Conservation (phyloP, 2,888 invertebrate species). For the Volucella bombylans region DNA sequence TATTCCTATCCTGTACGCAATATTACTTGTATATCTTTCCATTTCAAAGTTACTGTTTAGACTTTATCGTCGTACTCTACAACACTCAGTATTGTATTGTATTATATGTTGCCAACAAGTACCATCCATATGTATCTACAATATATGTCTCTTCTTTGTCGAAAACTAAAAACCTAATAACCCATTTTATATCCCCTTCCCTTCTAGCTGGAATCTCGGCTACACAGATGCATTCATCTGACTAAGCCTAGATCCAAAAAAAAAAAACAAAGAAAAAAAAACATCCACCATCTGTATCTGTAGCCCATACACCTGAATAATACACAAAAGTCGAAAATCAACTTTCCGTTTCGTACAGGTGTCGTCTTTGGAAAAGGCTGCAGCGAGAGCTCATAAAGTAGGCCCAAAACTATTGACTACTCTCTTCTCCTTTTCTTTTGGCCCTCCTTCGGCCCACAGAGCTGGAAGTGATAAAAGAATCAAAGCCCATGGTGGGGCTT, state of each 20-base stretch:
- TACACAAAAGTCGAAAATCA: conserved; percentile 61
- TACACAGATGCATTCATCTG: conserved; percentile 35
- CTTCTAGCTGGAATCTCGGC: conserved; percentile 13
- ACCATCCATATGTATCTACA: too few relatives aligned
- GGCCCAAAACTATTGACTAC: conserved; percentile 52
- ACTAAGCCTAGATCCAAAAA: background rate
- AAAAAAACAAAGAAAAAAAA: background rate
- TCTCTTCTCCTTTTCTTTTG: background rate
- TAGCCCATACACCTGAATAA: conserved; percentile 5
- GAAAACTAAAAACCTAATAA: conserved; percentile 41
- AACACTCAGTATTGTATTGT: too few relatives aligned
- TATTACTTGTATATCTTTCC: too few relatives aligned
- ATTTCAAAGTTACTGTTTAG: too few relatives aligned
- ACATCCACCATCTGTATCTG: background rate
- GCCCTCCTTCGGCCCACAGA: background rate
- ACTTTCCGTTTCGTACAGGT: conserved; percentile 67
- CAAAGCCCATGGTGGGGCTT: conserved; percentile 32
- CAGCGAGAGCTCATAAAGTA: conserved; percentile 42
- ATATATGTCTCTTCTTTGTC: too few relatives aligned
- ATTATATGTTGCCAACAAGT: too few relatives aligned
- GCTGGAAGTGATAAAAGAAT: conserved; percentile 67
- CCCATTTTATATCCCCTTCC: conserved; percentile 22
- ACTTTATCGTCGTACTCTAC: too few relatives aligned
- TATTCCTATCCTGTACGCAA: too few relatives aligned
- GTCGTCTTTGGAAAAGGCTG: conserved; percentile 30